Evolutionary conservation across 1,140 invertebrate species (phyloP).

Genomic region (Oryctes rhinoceros): DNA sequence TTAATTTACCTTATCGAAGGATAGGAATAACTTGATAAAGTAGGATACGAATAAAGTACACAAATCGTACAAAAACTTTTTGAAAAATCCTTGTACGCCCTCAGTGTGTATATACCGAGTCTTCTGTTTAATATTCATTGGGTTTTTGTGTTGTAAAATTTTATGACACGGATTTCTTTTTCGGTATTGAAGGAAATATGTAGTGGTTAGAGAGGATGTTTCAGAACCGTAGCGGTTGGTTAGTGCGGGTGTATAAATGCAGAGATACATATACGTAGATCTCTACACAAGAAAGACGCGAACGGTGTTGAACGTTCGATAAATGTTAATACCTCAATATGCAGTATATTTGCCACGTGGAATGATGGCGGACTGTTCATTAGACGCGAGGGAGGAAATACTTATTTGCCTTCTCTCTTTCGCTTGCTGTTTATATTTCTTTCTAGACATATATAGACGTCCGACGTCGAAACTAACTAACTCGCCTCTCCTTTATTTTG

Average conservation of each 20-base stretch:
- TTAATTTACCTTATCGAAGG: too few relatives aligned
- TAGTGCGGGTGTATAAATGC: background rate
- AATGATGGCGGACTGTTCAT: constrained; percentile 52
- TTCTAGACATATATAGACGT: background rate
- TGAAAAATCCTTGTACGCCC: background rate
- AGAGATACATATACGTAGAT: background rate
- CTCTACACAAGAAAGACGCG: constrained; percentile 26
- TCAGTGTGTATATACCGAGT: background rate
- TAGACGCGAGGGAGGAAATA: constrained; percentile 51
- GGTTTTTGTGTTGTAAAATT: constrained; percentile 39
- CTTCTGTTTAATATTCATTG: constrained; percentile 37
- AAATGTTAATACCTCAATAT: constrained; percentile 61
- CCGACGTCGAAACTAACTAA: background rate
- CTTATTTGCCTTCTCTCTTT: constrained; percentile 22
- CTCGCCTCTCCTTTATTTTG: background rate
- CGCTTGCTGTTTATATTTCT: constrained; percentile 11
- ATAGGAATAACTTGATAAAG: too few relatives aligned
- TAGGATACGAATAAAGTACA: too few relatives aligned
- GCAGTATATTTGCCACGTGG: constrained; percentile 58
- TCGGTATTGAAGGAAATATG: constrained; percentile 40
- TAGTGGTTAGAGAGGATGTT: constrained; percentile 27
- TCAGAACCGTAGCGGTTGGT: background rate
- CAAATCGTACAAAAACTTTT: background rate
- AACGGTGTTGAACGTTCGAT: constrained; percentile 50
- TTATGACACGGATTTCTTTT: constrained; percentile 36